These are phyloP conservation scores for Pogona vitticeps DNA, from an alignment of 2,113 vertebrate species.

Conservation along the genomic window DNA sequence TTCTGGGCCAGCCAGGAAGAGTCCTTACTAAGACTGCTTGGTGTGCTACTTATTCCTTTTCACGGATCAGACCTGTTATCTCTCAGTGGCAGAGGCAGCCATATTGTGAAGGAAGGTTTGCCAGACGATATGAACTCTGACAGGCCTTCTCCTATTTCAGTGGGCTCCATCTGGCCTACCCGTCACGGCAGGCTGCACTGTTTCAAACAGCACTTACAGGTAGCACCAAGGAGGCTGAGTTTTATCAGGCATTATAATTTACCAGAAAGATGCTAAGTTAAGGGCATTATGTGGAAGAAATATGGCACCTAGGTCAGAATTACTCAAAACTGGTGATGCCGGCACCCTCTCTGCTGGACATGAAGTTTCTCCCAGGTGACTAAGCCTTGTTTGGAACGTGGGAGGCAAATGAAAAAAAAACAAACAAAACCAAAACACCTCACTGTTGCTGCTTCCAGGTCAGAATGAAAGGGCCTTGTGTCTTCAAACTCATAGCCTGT, in stretches of 20 bases:
- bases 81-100: background rate
- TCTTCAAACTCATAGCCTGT: constrained; percentile 64
- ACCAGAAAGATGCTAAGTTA: background rate
- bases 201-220: background rate
- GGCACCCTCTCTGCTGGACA: too few relatives aligned
- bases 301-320: background rate
- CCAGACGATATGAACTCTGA: too few relatives aligned
- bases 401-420: too few relatives aligned
- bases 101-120: background rate
- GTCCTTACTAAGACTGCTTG: background rate
- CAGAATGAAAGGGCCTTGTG: constrained; percentile 15
- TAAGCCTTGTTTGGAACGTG: background rate
- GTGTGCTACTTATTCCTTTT: background rate
- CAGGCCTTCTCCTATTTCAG: background rate
- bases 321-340: background rate
- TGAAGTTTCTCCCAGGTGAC: background rate
- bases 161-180: background rate
- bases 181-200: background rate
- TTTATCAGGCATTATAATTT: background rate
- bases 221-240: background rate
- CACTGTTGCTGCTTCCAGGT: background rate
- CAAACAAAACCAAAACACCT: background rate
- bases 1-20: background rate
- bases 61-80: background rate
- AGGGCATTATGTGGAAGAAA: background rate